Conservation (phyloP, 2,113 vertebrate genomes). For the Catharus bicknelli region DNA sequence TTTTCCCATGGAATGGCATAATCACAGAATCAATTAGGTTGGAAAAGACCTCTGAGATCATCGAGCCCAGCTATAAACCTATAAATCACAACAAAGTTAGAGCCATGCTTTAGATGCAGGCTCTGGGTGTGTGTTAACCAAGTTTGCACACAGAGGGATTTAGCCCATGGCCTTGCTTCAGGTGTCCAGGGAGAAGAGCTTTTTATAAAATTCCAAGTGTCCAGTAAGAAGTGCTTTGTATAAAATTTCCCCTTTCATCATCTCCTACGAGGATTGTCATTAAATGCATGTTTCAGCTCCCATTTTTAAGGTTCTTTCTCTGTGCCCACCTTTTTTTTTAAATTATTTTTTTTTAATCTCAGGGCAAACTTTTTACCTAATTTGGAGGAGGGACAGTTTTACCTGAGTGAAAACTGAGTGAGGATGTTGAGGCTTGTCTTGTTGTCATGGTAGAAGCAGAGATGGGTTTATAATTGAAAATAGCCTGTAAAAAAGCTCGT, state of each 20-base stretch:
- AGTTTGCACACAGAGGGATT: background rate
- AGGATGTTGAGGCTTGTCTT: background rate
- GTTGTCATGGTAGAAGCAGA: background rate
- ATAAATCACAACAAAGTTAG: background rate
- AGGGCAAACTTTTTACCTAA: background rate
- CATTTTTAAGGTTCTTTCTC: background rate
- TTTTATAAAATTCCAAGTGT: background rate
- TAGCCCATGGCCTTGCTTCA: background rate
- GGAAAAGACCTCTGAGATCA: background rate
- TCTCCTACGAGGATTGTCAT: background rate
- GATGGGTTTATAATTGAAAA: background rate
- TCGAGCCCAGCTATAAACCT: background rate
- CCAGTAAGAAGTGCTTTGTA: background rate
- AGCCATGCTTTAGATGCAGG: background rate
- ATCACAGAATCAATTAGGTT: background rate
- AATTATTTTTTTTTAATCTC: background rate
- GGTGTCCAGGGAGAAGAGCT: background rate
- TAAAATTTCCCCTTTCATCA: background rate
- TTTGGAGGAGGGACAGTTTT: background rate
- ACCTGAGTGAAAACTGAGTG: background rate
- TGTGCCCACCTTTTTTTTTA: too few species aligned
- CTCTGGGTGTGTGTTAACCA: background rate
- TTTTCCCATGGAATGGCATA: background rate
- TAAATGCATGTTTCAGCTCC: background rate
- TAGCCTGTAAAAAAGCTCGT: background rate